Base-by-base conservation (phyloP, 2,888 invertebrate species). In the Crocallis elinguaria region DNA sequence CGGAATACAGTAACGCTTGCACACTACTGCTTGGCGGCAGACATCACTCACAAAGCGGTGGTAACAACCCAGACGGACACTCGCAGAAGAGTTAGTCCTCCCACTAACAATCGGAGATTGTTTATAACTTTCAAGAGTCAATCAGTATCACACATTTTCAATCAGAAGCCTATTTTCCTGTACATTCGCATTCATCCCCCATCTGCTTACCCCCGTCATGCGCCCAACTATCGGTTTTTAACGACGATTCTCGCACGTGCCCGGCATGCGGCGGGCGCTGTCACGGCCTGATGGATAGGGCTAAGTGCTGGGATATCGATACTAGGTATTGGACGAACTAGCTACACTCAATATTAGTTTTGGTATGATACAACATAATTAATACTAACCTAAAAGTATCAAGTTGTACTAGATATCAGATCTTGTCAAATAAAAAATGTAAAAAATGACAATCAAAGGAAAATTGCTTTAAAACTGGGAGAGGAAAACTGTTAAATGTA, bases 191-290 rank as follows among this genome's bases (percentile, higher is more conserved):
- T 39, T 32, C 52, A 29, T 12, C 21, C 29, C 51, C 42, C 23
- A 35, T 43, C 44, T 42, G 44, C 38, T 38, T 29, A 11, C 55
- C 38, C 48, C 48, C 37, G 49, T 41, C 46, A 25, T 23, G 32
- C 17, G 36, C 30, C 19, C 52, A 49, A 52, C 57, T 57, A 52
- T 57, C 52, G 57, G 51, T 57, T 49, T 52, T 52, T 57, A 57
- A 53, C 49, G 55, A 55, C 45, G 45, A 45, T 45, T 49, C 42
- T 12, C 29, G 45, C 19, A 36, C 55, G 55, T 49, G 55, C 12
- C 39, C 11, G 1, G 54, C 44, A 41, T 49, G 39, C 45, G 13
- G 14, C 6, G 13, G 9, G 1, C 1, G 19, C 29, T 25, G 27
- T 36, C 49, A 41, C 29, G 38, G n/a, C 7, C 29, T 43, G 41